Evolutionary conservation across 2,888 invertebrate species (phyloP), one percentile per base, ranked within the genome.

Genomic region (Aphidoletes aphidimyza): DNA sequence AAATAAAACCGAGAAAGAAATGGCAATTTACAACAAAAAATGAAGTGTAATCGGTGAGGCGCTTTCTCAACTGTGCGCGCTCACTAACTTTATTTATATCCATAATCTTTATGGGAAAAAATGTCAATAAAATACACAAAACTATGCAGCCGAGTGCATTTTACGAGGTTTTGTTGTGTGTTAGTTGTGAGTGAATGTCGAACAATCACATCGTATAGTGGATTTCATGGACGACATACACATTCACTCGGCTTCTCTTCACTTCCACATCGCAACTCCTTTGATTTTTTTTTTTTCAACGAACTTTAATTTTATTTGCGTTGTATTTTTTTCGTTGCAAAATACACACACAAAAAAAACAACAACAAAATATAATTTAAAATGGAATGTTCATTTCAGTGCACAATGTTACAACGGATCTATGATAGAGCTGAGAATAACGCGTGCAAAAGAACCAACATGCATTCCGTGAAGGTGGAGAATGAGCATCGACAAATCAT

Each of bases 61-160:
- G 78, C 78, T n/a, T 26, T 54, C 54, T 54, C 8, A 22, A n/a
- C n/a, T 42, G 42, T 42, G 14, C 30, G 69, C 69, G 30, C 69
- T 9, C 36, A 36, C 36, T 37, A 81, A 81, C 81, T 81, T 81
- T 81, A 81, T 81, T 81, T 81, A 81, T 81, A 81, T 22, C 81
- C 81, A 81, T 81, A 81, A 81, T 81, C 81, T 81, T 81, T 81
- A 81, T 81, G 81, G 81, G 36, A 37, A 81, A n/a, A 37, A 81
- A 81, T 81, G 81, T 81, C 81, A 81, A 81, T 81, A 37, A 81
- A 81, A 37, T 36, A 81, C 81, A 81, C 37, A 81, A 81, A 81
- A 81, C 81, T 36, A 81, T 81, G 81, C 81, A 81, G 81, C 37
- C 81, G n/a, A 81, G 81, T 81, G 81, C 81, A 81, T 81, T 81